phyloP scores from a whole-genome alignment of 2,888 invertebrate genomes.

The Caradrina clavipalpis region DNA sequence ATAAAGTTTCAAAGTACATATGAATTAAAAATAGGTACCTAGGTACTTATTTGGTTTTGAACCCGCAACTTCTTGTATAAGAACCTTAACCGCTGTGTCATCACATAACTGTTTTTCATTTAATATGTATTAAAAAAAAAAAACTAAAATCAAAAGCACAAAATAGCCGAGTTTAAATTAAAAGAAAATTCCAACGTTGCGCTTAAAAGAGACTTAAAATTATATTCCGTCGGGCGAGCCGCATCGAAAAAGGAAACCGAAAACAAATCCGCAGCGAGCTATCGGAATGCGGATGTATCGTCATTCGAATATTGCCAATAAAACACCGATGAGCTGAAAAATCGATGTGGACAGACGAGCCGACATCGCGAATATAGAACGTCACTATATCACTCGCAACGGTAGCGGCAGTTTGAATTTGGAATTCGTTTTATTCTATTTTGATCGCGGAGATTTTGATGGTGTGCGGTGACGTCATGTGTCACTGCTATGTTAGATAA shows the following conservation, averaged over 20 bases:
- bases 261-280: constrained; percentile 68
- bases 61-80: too few species aligned
- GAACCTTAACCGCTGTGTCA: too few species aligned
- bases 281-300: constrained; percentile 75
- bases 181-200: constrained; percentile 37
- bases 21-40: too few species aligned
- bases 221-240: constrained; percentile 41
- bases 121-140: background rate
- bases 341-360: constrained; percentile 90
- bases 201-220: constrained; percentile 52
- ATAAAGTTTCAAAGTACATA: too few species aligned
- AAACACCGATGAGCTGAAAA: constrained; percentile 90
- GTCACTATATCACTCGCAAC: constrained; percentile 58
- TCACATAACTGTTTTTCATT: background rate
- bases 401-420: constrained; percentile 57
- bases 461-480: constrained; percentile 34
- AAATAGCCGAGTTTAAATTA: constrained; percentile 2
- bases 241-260: constrained; percentile 63
- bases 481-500: constrained; percentile 22
- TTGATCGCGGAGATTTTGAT: constrained; percentile 12
- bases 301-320: constrained; percentile 89
- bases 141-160: background rate
- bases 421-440: constrained; percentile 54
- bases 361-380: constrained; percentile 62
- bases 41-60: too few species aligned